These are phyloP conservation scores for Kryphioiulus occultus DNA, from an alignment of 2,888 invertebrate genomes.

Conservation along the genomic window DNA sequence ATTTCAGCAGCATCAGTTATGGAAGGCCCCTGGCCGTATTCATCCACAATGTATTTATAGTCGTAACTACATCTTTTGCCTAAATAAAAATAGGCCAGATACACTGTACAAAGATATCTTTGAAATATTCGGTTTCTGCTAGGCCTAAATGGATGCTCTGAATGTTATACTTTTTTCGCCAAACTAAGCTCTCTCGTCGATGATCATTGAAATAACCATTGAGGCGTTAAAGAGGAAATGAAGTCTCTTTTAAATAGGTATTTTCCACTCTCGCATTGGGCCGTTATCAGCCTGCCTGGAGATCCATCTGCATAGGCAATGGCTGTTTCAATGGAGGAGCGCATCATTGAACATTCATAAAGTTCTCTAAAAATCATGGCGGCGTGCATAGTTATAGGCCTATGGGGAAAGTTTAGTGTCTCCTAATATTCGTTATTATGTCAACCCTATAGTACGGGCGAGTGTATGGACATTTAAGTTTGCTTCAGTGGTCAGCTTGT, in stretches of 20 bases:
- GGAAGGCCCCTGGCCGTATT: not conserved
- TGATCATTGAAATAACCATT: not conserved
- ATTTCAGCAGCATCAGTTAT: not conserved
- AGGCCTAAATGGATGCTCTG: not conserved
- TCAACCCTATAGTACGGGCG: conserved; percentile 11
- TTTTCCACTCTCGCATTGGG: not conserved
- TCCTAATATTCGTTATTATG: conserved; percentile 25
- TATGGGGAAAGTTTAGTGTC: conserved; percentile 35
- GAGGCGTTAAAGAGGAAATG: conserved; percentile 30
- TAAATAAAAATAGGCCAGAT: not conserved
- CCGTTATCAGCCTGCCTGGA: not conserved
- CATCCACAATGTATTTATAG: not conserved
- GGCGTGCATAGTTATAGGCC: conserved; percentile 25
- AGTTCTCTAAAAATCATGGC: conserved; percentile 9
- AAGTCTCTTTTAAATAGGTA: conserved; percentile 19
- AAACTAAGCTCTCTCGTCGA: not conserved
- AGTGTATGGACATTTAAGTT: conserved; percentile 18
- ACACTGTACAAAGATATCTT: not conserved
- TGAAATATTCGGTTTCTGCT: not conserved
- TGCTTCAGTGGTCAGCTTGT: conserved; percentile 2
- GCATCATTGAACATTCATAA: conserved; percentile 17
- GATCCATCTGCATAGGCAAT: conserved; percentile 19
- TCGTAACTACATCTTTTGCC: not conserved
- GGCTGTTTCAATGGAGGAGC: not conserved
- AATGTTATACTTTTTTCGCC: not conserved